Base-by-base conservation (phyloP, 2,797 vertebrate species). In the Lacerta bilineata region DNA sequence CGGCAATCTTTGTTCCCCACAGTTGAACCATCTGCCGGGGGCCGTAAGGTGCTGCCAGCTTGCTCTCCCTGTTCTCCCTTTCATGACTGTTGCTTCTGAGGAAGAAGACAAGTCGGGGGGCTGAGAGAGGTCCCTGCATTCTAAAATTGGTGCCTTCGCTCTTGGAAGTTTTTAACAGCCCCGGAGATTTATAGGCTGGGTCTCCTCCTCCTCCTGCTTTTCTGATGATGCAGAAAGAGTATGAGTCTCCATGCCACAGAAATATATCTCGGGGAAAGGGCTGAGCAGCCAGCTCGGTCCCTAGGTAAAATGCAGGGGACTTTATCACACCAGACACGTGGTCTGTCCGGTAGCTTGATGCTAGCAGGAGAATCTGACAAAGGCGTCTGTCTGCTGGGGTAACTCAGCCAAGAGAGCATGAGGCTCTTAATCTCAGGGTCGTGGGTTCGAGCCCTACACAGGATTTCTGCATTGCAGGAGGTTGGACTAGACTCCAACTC, bases 1-100 rank as follows among this genome's bases (percentile, higher is more conserved):
- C 96, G 96, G 96, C 98, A 98, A 98, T 98, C 98, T 97, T 96
- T 97, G 96, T 96, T 97, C 97, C 94, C 96, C 91, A 80, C 81
- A 94, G 97, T 96, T 96, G 95, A 97, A 96, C 97, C 97, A 98
- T 98, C 98, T 98, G 97, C 97, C 96, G 95, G 96, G 96, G 96
- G 97, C 96, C 83, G 69, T 77, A 93, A 80, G n/a, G 95, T 96
- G 92, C 95, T 90, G 95, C 97, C 97, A 91, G 93, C 96, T 97
- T 90, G n/a, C 96, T 93, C 95, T 93, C 95, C 93, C 90, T 94
- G 92, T 90, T 13, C n/a, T 59, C 96, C 95, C 96, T 96, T 95
- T 96, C 81, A 86, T 94, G 93, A 86, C 93, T 95, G 90, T 94
- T 97, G 95, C 93, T 96, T 96, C 96, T 95, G 89, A 89, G 92